Conservation (phyloP, 1,140 invertebrate genomes). For the Hesperophylax magnus region DNA sequence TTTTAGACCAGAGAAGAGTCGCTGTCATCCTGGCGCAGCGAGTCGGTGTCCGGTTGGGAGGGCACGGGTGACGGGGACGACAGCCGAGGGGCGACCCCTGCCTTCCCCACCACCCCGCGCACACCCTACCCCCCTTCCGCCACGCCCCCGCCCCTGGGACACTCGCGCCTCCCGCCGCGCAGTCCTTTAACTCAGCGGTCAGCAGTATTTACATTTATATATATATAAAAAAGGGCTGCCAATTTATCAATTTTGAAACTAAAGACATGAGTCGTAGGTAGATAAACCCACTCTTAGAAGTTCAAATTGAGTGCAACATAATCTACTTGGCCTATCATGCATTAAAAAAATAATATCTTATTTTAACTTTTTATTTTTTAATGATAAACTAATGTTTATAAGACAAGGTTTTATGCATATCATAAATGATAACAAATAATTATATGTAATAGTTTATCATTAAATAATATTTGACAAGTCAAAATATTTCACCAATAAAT, state of each 20-base stretch:
- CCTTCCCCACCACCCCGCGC: constrained; percentile 90
- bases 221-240: background rate
- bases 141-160: constrained; percentile 71
- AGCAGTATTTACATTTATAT: background rate
- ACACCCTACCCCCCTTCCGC: constrained; percentile 85
- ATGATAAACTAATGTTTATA: too few species aligned
- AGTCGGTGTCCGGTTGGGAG: constrained; percentile 72
- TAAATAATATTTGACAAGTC: too few species aligned
- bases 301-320: too few species aligned
- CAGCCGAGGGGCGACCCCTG: constrained; percentile 86
- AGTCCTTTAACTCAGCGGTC: constrained; percentile 82
- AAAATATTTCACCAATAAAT: too few species aligned
- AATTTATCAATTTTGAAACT: background rate
- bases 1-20: constrained; percentile 76
- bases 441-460: too few species aligned
- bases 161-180: constrained; percentile 73
- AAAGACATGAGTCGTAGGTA: too few species aligned
- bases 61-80: constrained; percentile 62
- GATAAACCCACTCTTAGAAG: too few species aligned
- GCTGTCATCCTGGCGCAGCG: constrained; percentile 74
- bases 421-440: too few species aligned
- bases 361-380: too few species aligned
- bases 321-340: too few species aligned
- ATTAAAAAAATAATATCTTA: too few species aligned
- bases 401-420: too few species aligned